Evolutionary conservation across 1,140 invertebrate genomes (phyloP).

Genomic region (Brachystomella parvula): DNA sequence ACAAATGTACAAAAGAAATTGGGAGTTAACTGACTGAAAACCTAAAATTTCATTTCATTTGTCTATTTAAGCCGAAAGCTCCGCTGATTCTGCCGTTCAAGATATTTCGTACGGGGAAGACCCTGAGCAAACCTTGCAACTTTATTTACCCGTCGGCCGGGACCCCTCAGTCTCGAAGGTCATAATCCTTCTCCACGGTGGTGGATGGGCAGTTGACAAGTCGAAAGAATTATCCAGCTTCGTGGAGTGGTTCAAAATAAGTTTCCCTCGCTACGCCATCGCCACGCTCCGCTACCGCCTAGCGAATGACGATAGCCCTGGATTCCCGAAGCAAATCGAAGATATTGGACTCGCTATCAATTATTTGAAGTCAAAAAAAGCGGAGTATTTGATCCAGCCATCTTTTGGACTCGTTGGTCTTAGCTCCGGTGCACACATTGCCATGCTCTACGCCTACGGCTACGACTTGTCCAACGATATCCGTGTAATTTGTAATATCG

Average conservation of each 20-base stretch:
- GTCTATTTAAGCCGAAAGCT: no score
- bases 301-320: neutral
- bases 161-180: neutral
- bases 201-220: neutral
- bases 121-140: neutral
- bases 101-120: neutral
- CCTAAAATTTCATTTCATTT: no score
- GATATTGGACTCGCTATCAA: neutral
- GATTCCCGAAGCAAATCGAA: neutral
- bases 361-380: neutral
- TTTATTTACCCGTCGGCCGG: neutral
- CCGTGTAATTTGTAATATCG: neutral
- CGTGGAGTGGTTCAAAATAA: neutral
- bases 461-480: neutral
- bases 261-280: neutral
- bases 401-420: neutral
- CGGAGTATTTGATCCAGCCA: neutral
- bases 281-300: neutral
- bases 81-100: no score
- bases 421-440: neutral
- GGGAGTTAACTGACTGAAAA: no score
- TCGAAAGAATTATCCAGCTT: neutral
- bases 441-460: neutral
- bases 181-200: neutral
- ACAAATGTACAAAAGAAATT: no score